These are phyloP conservation scores for Amblyopsis hoosieri DNA, from an alignment of 2,797 vertebrate genomes.

Conservation along the genomic window DNA sequence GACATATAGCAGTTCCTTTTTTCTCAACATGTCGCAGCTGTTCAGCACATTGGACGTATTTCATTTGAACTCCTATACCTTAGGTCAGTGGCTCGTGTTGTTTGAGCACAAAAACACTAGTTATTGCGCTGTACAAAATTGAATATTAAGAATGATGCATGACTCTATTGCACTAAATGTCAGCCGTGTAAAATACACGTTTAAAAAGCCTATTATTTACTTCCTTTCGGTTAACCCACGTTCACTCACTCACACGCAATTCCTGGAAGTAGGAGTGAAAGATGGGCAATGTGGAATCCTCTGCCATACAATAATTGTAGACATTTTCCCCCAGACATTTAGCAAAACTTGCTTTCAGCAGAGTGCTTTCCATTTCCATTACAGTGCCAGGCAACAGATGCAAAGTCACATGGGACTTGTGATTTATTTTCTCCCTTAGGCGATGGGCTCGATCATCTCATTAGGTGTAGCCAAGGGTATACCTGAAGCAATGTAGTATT, in stretches of 20 bases:
- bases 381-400: slow-evolving; percentile 25
- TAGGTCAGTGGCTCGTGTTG: no score
- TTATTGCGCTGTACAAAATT: no score
- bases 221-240: neutral
- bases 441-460: slow-evolving; percentile 33
- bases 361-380: slow-evolving; percentile 4
- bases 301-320: slow-evolving; percentile 1
- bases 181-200: no score
- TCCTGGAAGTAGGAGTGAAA: no score
- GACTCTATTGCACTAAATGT: no score
- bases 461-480: slow-evolving; percentile 42
- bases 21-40: slow-evolving; percentile 26
- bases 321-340: slow-evolving; percentile 11
- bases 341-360: neutral
- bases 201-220: no score
- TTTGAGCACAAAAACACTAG: no score
- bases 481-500: slow-evolving; percentile 27
- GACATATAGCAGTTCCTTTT: neutral
- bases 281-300: no score
- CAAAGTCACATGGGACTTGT: slow-evolving; percentile 32
- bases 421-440: slow-evolving; percentile 29
- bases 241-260: no score
- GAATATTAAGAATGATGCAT: no score
- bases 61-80: no score
- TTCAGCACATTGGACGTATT: no score